phyloP scores from a whole-genome alignment of 2,888 invertebrate genomes.

The Drosophila planitibia region DNA sequence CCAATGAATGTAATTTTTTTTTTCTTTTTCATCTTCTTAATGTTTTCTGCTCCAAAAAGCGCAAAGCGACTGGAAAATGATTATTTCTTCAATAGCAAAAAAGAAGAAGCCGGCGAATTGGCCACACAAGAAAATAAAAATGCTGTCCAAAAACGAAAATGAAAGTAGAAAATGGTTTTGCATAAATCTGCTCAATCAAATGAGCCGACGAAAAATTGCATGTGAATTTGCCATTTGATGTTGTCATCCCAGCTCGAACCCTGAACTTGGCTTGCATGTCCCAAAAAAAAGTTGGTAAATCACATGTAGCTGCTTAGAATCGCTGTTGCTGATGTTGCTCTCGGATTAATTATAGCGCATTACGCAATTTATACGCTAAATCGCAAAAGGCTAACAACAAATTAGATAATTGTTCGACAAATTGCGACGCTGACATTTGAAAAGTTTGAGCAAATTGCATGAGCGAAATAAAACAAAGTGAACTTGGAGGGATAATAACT shows the following conservation, averaged over 20 bases:
- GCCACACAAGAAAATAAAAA: conserved; percentile 2
- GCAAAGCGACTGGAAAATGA: conserved; percentile 74
- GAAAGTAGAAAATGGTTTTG: conserved; percentile 61
- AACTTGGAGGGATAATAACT: conserved; percentile 41
- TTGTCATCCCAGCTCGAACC: conserved; percentile 66
- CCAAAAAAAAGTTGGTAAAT: conserved; percentile 35
- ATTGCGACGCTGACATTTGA: conserved; percentile 72
- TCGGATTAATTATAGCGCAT: conserved; percentile 70
- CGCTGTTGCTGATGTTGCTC: conserved; percentile 25
- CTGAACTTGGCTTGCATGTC: conserved; percentile 70
- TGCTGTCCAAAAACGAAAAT: conserved; percentile 57
- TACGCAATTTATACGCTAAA: conserved; percentile 51
- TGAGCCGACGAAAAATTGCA: conserved; percentile 64
- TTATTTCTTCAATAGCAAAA: conserved; percentile 41
- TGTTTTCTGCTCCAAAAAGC: conserved; percentile 82
- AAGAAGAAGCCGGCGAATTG: conserved; percentile 23
- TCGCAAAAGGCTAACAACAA: conserved; percentile 26
- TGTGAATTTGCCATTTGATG: conserved; percentile 73
- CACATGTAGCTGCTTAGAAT: conserved; percentile 29
- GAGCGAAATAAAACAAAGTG: conserved; percentile 12
- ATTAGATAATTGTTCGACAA: conserved; percentile 66
- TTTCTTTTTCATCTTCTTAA: conserved; percentile 29
- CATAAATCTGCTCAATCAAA: conserved; percentile 25
- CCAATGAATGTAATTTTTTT: conserved; percentile 35
- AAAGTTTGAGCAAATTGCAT: conserved; percentile 50